Percentiles rank a stretch among this genome's conserved stretches.
Evolutionary conservation across 1,140 invertebrate genomes (phyloP).

Genomic region (Saccostrea cuccullata): DNA sequence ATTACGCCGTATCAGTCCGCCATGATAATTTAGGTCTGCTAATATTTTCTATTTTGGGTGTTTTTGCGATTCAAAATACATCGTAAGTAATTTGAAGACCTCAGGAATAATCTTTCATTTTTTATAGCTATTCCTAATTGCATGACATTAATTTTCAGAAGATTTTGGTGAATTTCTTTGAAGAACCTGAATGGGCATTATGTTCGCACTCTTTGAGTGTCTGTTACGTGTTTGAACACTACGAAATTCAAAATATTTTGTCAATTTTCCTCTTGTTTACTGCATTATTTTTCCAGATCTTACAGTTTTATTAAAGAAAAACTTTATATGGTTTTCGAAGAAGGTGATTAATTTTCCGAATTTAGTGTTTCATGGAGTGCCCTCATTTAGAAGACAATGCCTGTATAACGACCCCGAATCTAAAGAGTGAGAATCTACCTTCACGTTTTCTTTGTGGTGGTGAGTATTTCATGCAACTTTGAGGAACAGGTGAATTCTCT

Average conservation of each 20-base stretch:
- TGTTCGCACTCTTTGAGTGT: not conserved
- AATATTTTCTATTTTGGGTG: not conserved
- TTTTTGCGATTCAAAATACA: not conserved
- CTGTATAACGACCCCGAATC: constrained; percentile 57
- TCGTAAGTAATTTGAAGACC: not conserved
- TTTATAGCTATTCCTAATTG: not conserved
- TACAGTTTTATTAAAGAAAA: not conserved
- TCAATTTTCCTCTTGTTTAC: not conserved
- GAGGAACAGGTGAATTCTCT: not conserved
- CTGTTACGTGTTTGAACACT: not conserved
- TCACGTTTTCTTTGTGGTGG: constrained; percentile 57
- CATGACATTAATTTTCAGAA: not conserved
- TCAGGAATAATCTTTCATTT: not conserved
- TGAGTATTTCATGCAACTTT: not conserved
- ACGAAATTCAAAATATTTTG: not conserved
- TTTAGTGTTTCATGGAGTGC: constrained; percentile 59
- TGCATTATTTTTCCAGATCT: not conserved
- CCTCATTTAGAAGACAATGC: constrained; percentile 61
- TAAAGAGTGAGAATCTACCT: constrained; percentile 55
- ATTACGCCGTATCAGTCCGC: not conserved
- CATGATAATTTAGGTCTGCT: not conserved
- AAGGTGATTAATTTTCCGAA: not conserved
- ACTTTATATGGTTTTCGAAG: not conserved
- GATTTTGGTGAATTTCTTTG: not conserved
- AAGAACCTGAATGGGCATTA: not conserved